Percentiles rank a stretch among this genome's conserved stretches.
phyloP scores from a whole-genome alignment of 2,888 invertebrate species.

The Nasonovia ribisnigri region DNA sequence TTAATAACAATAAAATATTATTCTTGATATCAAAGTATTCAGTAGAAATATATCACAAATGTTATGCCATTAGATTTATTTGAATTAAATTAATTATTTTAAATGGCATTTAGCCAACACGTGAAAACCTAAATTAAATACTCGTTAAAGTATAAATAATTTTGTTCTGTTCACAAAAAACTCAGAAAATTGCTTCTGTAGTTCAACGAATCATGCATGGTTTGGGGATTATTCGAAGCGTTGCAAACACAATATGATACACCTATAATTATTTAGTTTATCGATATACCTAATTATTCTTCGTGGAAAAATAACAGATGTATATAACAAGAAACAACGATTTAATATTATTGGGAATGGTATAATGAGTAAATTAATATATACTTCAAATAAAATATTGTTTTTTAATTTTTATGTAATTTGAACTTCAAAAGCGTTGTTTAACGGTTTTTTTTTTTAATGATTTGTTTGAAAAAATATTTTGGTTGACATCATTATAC shows the following conservation, averaged over 20 bases:
- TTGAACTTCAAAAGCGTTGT: not conserved
- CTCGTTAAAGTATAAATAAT: not conserved
- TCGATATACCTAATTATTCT: not conserved
- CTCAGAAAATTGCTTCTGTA: not conserved
- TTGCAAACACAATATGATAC: not conserved
- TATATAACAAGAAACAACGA: not conserved
- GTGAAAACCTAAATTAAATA: not conserved
- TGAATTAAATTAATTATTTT: slow-evolving; percentile 6
- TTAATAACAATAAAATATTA: not conserved
- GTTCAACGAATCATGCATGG: not conserved
- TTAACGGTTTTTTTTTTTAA: not conserved
- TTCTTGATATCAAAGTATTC: not conserved
- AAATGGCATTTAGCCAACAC: not conserved
- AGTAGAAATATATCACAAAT: not conserved
- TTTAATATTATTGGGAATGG: not conserved
- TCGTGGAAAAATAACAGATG: not conserved
- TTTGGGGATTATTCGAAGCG: not conserved
- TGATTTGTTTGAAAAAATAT: not conserved
- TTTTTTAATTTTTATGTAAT: not conserved
- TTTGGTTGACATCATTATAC: not conserved
- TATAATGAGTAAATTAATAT: not conserved
- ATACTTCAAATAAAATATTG: not conserved
- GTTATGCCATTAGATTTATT: not conserved
- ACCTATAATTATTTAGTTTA: not conserved
- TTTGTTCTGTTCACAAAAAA: not conserved